Evolutionary conservation across 2,113 vertebrate genomes (phyloP).

Genomic region (Pontoporia blainvillei): DNA sequence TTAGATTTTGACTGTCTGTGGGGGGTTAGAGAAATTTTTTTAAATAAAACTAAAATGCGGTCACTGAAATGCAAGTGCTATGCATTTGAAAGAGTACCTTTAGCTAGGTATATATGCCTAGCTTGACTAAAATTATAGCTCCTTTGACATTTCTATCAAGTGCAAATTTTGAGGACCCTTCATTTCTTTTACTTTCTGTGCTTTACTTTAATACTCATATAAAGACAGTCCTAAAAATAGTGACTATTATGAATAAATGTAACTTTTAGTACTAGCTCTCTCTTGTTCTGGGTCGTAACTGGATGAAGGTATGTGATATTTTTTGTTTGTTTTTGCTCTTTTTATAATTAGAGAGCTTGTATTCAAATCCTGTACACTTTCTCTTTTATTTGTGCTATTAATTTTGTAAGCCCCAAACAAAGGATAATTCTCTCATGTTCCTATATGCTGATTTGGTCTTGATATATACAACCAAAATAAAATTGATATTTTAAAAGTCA

Average conservation of each 20-base stretch:
- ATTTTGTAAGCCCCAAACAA: neutral
- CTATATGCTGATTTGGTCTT: neutral
- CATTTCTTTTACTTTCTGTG: neutral
- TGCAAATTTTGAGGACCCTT: neutral
- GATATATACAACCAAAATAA: neutral
- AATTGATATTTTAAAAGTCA: conserved; percentile 16
- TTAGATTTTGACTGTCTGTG: neutral
- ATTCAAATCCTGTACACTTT: neutral
- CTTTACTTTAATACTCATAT: neutral
- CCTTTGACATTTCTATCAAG: neutral
- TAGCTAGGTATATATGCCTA: neutral
- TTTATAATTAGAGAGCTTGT: neutral
- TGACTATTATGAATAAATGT: neutral
- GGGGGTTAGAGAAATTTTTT: neutral
- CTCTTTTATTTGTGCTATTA: neutral
- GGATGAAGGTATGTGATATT: neutral
- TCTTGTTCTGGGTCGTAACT: neutral
- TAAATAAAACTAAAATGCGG: conserved; percentile 3
- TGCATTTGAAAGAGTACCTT: conserved; percentile 10
- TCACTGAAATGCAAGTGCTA: neutral
- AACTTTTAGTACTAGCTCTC: neutral
- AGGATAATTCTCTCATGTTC: neutral
- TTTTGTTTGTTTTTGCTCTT: neutral
- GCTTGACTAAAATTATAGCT: conserved; percentile 25
- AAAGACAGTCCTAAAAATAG: neutral